Evolutionary conservation across 2,113 vertebrate genomes (phyloP).

Genomic region (Coreoperca whiteheadi): DNA sequence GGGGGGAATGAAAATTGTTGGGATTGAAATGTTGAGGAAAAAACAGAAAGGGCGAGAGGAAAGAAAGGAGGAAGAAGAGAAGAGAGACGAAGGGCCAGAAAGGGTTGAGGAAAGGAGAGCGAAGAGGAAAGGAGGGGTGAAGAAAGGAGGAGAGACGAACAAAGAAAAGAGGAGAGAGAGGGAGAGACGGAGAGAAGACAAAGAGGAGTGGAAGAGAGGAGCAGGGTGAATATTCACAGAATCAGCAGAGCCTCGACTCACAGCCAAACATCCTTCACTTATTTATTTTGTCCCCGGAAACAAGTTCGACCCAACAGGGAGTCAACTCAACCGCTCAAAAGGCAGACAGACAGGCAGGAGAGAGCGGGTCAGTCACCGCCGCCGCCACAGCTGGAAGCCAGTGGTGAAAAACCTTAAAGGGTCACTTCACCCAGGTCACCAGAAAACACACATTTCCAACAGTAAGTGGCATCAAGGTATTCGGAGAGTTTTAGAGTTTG

Average conservation of each 20-base stretch:
- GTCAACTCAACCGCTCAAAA: conserved; percentile 6
- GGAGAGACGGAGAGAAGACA: neutral
- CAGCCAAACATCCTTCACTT: conserved; percentile 44
- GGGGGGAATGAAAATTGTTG: no score
- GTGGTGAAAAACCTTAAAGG: neutral
- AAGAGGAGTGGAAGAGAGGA: neutral
- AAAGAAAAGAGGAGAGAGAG: neutral
- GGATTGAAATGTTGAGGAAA: neutral
- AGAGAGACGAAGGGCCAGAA: neutral
- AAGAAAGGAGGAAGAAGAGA: neutral
- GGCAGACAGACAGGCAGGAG: conserved; percentile 6
- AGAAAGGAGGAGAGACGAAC: neutral
- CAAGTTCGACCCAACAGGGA: conserved; percentile 23
- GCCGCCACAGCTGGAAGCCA: conserved; percentile 1
- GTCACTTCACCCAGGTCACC: no score
- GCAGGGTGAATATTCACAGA: conserved; percentile 25
- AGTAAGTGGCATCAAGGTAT: no score
- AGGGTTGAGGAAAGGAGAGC: no score
- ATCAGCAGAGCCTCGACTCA: conserved; percentile 2
- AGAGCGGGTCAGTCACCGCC: conserved; percentile 1
- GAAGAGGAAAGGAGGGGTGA: neutral
- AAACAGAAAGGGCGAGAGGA: neutral
- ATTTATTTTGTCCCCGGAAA: conserved; percentile 60
- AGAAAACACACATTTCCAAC: no score
- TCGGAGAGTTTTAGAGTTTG: no score